Conservation (phyloP, 1,140 invertebrate genomes). For the Phymorhynchus buccinoides region DNA sequence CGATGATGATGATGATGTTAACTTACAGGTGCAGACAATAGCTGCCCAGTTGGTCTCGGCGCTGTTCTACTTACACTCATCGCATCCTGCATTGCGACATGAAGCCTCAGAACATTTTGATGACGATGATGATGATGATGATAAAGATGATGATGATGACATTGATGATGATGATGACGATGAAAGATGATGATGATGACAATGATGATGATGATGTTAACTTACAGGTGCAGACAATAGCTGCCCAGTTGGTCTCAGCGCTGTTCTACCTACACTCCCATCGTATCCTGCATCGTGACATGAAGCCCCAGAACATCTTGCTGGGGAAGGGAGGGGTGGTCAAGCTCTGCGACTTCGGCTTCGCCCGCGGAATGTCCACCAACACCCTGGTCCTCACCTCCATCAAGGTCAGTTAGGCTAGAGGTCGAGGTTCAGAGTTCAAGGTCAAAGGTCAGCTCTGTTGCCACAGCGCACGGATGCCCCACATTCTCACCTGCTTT, state of each 20-base stretch:
- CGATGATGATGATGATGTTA: too few relatives aligned
- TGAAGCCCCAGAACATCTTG: conserved; percentile 96
- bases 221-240: conserved; percentile 83
- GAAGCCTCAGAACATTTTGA: conserved; percentile 95
- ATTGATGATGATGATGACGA: conserved; percentile 13
- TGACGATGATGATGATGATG: too few relatives aligned
- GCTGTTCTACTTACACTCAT: conserved; percentile 74
- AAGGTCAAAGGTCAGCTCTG: too few relatives aligned
- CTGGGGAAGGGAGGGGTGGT: conserved; percentile 84
- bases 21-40: conserved; percentile 83
- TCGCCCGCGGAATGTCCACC: conserved; percentile 92
- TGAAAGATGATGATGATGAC: too few relatives aligned
- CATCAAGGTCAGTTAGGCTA: conserved; percentile 73
- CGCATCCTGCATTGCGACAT: conserved; percentile 80
- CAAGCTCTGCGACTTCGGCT: conserved; percentile 95
- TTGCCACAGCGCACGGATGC: too few relatives aligned
- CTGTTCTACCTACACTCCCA: conserved; percentile 74
- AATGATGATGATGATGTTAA: too few relatives aligned
- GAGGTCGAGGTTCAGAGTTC: too few relatives aligned
- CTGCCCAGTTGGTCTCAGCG: conserved; percentile 88
- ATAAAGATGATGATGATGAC: too few relatives aligned
- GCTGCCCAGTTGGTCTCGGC: conserved; percentile 89
- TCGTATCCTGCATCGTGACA: conserved; percentile 78
- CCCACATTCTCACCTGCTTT: too few relatives aligned
- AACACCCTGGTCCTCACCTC: conserved; percentile 93